Base-by-base conservation (phyloP, 2,797 vertebrate species). In the Cichlasoma orientale region DNA sequence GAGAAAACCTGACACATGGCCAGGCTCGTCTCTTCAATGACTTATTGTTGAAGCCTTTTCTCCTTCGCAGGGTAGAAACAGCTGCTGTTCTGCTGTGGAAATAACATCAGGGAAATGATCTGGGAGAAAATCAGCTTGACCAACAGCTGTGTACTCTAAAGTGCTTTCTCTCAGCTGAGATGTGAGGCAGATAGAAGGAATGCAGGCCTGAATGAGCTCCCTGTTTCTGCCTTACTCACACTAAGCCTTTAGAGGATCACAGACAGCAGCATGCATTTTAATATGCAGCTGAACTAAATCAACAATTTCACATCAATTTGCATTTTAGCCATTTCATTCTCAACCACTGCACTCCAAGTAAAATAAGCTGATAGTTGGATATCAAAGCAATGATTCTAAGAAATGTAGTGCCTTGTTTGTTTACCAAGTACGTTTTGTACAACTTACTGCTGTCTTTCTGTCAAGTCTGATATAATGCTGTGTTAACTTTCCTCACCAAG, bases 141-240 rank as follows among this genome's bases (percentile, higher is more conserved):
- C 73, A 85, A 78, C 89, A 92, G 89, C 87, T 93, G 90, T 86
- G 79, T 75, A 77, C 79, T 86, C 82, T 66, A 59, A 82, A 82
- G 80, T 50, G 79, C 53, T 82, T 92, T 86, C 73, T 82, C 74
- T 86, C 54, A 78, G 77, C 84, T 61, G 44, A 59, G 79, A 78
- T 56, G 25, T 85, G 74, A 86, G 87, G 77, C 78, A 70, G 83
- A 77, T 27, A 72, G 75, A 75, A 88, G 86, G 83, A 92, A 88
- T 90, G 82, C 82, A 56, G 85, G 69, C 82, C 71, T 92, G 89
- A 94, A 93, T 92, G 84, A 81, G 74, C 74, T 86, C 87, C 85
- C 89, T 93, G 94, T 94, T 87, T 80, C 79, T 19, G 72, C 33
- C 25, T 75, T 82, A 87, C 88, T 86, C 80, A 85, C 78, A 70